Conservation (phyloP, 2,113 vertebrate species). For the Haplotaxodon microlepis region DNA sequence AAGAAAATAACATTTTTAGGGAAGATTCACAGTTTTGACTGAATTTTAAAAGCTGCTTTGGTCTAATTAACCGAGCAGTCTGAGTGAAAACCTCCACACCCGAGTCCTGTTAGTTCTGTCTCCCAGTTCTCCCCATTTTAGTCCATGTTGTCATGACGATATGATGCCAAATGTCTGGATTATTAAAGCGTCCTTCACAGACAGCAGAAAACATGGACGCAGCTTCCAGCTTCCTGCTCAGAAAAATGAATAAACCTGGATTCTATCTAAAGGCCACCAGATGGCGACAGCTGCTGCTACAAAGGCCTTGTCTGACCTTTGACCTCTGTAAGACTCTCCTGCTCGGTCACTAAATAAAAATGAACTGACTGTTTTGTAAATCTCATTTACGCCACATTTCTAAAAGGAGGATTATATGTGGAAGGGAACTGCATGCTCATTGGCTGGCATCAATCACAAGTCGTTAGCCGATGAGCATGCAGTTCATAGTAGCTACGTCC, state of each 20-base stretch:
- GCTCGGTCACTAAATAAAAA: not conserved
- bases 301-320: not conserved
- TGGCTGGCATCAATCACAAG: fast-evolving
- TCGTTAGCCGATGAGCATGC: not conserved
- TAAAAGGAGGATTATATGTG: not conserved
- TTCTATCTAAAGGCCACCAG: not conserved
- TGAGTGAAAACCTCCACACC: not conserved
- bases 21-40: not conserved
- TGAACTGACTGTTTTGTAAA: not conserved
- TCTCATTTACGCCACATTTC: not conserved
- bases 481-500: not conserved
- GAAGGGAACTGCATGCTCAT: not conserved
- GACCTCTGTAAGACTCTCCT: not conserved
- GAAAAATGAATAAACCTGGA: not conserved
- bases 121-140: fast-evolving
- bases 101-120: not conserved
- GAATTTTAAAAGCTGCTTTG: not conserved
- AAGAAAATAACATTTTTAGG: not conserved
- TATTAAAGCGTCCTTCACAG: not conserved
- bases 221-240: not conserved
- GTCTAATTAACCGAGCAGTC: not conserved
- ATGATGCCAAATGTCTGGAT: not conserved
- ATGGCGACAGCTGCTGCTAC: not conserved
- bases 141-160: not conserved
- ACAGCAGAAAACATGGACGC: not conserved